Conservation (phyloP, 2,888 invertebrate genomes). For the Leptura quadrifasciata region DNA sequence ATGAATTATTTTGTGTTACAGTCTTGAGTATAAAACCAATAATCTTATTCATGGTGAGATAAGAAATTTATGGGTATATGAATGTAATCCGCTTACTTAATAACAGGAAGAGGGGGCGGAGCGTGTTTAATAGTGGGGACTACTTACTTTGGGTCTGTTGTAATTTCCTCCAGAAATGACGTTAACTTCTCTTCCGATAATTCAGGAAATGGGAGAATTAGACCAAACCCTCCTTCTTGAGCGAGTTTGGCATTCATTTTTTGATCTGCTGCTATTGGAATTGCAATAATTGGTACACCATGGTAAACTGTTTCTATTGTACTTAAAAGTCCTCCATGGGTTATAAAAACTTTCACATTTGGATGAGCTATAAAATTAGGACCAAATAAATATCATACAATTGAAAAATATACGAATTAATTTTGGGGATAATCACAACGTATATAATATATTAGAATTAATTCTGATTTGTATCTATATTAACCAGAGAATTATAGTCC, state of each 20-base stretch:
- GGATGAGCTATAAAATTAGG: slow-evolving; percentile 61
- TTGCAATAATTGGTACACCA: slow-evolving; percentile 58
- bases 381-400: background rate
- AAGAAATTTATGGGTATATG: too few relatives aligned
- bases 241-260: slow-evolving; percentile 52
- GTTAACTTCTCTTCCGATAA: slow-evolving; percentile 35
- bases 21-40: too few relatives aligned
- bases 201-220: slow-evolving; percentile 64
- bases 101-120: too few relatives aligned
- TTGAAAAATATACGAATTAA: too few relatives aligned
- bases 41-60: too few relatives aligned
- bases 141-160: slow-evolving; percentile 30
- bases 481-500: too few relatives aligned
- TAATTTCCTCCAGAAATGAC: slow-evolving; percentile 22
- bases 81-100: too few relatives aligned
- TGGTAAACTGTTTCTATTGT: slow-evolving; percentile 60
- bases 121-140: too few relatives aligned
- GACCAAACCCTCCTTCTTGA: slow-evolving; percentile 25
- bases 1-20: too few relatives aligned
- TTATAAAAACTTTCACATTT: slow-evolving; percentile 58
- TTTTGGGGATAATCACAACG: too few relatives aligned
- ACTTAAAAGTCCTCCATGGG: slow-evolving; percentile 60
- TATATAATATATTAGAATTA: too few relatives aligned
- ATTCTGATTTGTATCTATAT: too few relatives aligned
- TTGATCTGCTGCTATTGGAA: slow-evolving; percentile 61